These are phyloP conservation scores for Oscheius onirici DNA, from an alignment of 2,888 invertebrate species.

Conservation along the genomic window DNA sequence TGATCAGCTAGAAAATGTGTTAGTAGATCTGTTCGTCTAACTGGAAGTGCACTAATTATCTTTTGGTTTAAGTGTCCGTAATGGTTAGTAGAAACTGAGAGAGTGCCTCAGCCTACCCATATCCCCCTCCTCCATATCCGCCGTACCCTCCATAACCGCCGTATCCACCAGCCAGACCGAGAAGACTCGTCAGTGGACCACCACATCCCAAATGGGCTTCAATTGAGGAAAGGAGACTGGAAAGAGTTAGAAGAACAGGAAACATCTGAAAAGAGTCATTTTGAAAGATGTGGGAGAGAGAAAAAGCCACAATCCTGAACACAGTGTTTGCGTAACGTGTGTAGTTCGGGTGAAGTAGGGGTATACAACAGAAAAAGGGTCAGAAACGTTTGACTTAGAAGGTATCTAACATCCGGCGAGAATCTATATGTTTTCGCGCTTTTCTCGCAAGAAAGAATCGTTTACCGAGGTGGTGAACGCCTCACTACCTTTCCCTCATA, in stretches of 20 bases:
- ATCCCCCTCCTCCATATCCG: conserved; percentile 43
- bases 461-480: background rate
- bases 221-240: background rate
- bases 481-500: background rate
- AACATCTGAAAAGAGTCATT: background rate
- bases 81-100: background rate
- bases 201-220: conserved; percentile 31
- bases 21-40: background rate
- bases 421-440: background rate
- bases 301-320: too few species aligned
- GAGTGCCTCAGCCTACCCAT: conserved; percentile 33
- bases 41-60: too few species aligned
- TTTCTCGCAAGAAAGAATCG: background rate
- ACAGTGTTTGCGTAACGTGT: too few species aligned
- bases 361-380: too few species aligned
- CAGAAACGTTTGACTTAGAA: too few species aligned
- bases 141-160: conserved; percentile 25
- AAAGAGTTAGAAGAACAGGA: background rate
- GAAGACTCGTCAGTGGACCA: conserved; percentile 38
- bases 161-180: conserved; percentile 42
- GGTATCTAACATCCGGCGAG: too few species aligned
- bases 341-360: too few species aligned
- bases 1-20: background rate
- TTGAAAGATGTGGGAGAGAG: background rate
- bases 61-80: too few species aligned